These are phyloP conservation scores for Ametastegia equiseti DNA, from an alignment of 2,888 invertebrate species.

Conservation along the genomic window DNA sequence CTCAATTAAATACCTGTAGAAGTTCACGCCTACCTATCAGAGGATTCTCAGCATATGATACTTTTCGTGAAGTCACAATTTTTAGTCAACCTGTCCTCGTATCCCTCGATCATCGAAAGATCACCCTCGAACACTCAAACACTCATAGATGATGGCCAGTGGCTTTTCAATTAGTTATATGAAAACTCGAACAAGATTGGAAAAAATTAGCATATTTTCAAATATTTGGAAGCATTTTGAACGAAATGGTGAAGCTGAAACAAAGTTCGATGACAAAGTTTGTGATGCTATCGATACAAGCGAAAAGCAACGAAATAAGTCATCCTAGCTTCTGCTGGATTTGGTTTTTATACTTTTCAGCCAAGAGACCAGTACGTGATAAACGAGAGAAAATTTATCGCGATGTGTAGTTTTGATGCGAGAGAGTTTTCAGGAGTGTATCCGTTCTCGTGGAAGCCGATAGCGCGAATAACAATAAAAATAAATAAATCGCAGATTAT, in stretches of 20 bases:
- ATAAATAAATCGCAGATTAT: not conserved
- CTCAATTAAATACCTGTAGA: not conserved
- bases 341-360: not conserved
- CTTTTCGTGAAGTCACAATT: not conserved
- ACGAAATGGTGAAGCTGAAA: too few species aligned
- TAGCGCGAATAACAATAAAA: not conserved
- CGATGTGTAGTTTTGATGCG: not conserved
- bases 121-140: too few species aligned
- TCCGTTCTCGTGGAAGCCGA: not conserved
- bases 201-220: too few species aligned
- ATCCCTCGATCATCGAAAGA: too few species aligned
- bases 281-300: too few species aligned
- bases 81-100: not conserved
- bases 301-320: too few species aligned
- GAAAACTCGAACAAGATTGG: too few species aligned
- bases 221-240: too few species aligned
- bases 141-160: too few species aligned
- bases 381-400: slow-evolving; percentile 3
- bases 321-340: too few species aligned
- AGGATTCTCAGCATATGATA: not conserved
- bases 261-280: too few species aligned
- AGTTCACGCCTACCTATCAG: not conserved
- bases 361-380: not conserved
- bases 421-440: not conserved
- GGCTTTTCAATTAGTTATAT: too few species aligned